Percentiles rank a stretch among this genome's conserved stretches.
Conservation (phyloP, 2,113 vertebrate genomes). For the Heterotilapia buettikoferi region DNA sequence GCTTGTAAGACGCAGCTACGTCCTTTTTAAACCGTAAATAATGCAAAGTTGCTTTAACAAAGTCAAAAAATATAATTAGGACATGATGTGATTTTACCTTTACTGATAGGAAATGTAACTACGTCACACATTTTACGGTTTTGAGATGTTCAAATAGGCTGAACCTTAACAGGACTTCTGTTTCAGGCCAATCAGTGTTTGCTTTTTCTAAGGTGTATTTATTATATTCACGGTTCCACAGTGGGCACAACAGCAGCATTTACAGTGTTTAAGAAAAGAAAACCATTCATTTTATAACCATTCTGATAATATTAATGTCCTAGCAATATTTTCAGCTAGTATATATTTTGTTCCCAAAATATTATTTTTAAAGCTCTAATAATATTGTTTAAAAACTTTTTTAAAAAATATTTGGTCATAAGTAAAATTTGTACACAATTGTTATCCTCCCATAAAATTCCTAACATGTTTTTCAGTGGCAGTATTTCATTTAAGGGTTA, state of each 20-base stretch:
- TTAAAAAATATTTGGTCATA: rapidly evolving
- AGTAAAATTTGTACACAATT: background rate
- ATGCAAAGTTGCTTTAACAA: background rate
- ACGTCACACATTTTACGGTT: background rate
- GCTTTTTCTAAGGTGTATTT: background rate
- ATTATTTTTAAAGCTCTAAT: background rate
- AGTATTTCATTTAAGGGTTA: background rate
- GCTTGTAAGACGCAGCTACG: background rate
- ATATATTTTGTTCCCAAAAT: background rate
- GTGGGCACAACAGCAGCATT: rapidly evolving
- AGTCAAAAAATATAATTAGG: background rate
- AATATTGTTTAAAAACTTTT: background rate
- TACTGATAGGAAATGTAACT: rapidly evolving
- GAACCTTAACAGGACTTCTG: background rate
- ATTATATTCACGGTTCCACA: background rate
- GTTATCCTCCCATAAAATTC: background rate
- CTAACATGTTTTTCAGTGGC: background rate
- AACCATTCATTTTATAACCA: background rate
- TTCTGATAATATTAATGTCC: background rate
- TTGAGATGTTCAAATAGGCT: background rate
- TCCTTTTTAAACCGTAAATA: background rate
- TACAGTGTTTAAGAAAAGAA: background rate
- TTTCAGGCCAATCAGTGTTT: background rate
- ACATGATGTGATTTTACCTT: rapidly evolving
- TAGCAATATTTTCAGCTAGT: background rate